Base-by-base conservation (phyloP, 1,140 invertebrate genomes). In the Drosophila subpulchrella region DNA sequence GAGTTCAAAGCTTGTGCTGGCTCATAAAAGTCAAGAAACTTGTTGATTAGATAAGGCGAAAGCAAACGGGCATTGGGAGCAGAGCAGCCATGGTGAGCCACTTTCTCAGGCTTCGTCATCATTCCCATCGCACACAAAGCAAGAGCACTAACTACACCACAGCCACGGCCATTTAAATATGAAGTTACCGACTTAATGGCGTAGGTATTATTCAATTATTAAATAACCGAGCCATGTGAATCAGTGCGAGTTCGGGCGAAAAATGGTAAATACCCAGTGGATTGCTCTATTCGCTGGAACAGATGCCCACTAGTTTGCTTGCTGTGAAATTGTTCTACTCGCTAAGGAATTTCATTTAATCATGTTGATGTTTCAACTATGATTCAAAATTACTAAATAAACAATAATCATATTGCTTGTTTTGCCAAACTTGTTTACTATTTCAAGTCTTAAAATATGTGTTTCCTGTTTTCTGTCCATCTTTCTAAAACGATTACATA, bases 41-140 rank as follows among this genome's bases (percentile, higher is more conserved):
- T 83, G 79, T 83, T 89, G 79, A 88, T 88, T 88, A 88, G 83
- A 83, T 83, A 89, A 89, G 76, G 67, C 66, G 59, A 58, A 38
- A 75, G 60, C 63, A 71, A 50, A 20, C 20, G 24, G 47, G 55
- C 60, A 62, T 75, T 75, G 44, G 72, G 46, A 58, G 54, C 58
- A 73, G n/a, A 32, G 24, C 34, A 38, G 54, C 47, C 38, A 34
- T 44, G 63, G 32, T 77, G 75, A 77, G 75, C 75, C 74, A 77
- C 75, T 77, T 77, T 77, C 74, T 77, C 75, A 77, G 74, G 51
- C 68, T 58, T 75, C 62, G 75, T 77, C 75, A 77, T 77, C 62
- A 13, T 30, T 68, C 42, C 63, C 50, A 39, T 44, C 38, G 38
- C 51, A 62, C 41, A 60, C 32, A 17, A 7, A 12, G 8, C 13